These are phyloP conservation scores for Synodontis membranacea DNA, from an alignment of 2,113 vertebrate genomes.

Conservation along the genomic window DNA sequence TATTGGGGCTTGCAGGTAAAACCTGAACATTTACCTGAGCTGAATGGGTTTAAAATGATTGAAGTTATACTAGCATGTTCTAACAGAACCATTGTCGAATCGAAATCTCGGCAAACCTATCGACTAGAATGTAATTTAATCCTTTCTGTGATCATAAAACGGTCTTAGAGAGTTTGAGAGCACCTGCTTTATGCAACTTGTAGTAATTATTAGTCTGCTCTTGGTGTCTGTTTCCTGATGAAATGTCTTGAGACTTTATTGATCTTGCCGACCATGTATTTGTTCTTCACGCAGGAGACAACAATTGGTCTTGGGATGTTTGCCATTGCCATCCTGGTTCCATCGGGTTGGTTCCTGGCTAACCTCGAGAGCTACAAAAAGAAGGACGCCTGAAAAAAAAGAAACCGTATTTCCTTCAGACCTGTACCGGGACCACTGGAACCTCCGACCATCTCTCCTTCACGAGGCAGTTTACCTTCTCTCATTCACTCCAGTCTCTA, in stretches of 20 bases:
- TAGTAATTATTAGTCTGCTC: neutral
- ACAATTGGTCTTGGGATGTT: constrained; percentile 54
- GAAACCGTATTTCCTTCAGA: constrained; percentile 38
- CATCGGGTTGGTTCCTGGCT: constrained; percentile 72
- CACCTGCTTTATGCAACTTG: neutral
- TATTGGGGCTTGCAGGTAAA: neutral
- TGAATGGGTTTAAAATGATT: neutral
- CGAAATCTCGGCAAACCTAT: neutral
- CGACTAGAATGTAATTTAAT: neutral
- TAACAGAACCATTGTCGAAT: neutral
- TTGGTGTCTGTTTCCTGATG: too few relatives aligned
- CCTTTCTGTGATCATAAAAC: neutral
- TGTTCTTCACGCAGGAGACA: constrained; percentile 63
- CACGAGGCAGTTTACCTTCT: constrained; percentile 26
- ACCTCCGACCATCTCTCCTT: constrained; percentile 53
- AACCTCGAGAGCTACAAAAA: constrained; percentile 75
- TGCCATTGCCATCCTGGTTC: constrained; percentile 62
- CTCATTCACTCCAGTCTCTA: constrained; percentile 40
- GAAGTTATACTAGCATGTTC: neutral
- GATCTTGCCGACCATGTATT: neutral
- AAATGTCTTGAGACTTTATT: neutral
- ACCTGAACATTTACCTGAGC: neutral
- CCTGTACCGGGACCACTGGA: constrained; percentile 54
- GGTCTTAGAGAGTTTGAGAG: neutral
- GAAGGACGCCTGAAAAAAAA: constrained; percentile 37